Evolutionary conservation across 2,797 vertebrate genomes (phyloP).

Genomic region (Poecilia gillii): DNA sequence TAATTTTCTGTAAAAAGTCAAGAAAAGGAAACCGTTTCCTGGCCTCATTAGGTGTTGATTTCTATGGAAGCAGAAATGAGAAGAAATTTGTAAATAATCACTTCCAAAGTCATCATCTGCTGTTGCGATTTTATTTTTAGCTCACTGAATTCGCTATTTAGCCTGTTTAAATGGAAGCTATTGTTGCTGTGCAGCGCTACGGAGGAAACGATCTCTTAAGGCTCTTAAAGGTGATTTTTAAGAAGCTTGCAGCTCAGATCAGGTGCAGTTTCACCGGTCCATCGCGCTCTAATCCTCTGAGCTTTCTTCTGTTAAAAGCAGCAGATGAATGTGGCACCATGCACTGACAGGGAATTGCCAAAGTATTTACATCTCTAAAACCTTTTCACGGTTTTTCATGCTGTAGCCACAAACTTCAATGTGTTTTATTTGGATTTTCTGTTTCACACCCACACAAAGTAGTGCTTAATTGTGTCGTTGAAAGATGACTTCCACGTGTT

Average conservation of each 20-base stretch:
- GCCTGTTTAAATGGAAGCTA: slow-evolving; percentile 32
- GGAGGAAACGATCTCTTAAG: slow-evolving; percentile 34
- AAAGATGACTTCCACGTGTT: background rate
- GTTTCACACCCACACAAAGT: background rate
- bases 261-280: background rate
- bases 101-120: background rate
- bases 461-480: background rate
- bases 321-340: background rate
- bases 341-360: background rate
- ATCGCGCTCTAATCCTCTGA: background rate
- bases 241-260: slow-evolving; percentile 26
- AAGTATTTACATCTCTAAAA: background rate
- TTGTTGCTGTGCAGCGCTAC: slow-evolving; percentile 26
- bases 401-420: background rate
- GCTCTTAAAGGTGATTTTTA: slow-evolving; percentile 35
- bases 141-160: slow-evolving; percentile 25
- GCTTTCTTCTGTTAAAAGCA: slow-evolving; percentile 1
- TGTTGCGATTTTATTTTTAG: slow-evolving; percentile 58
- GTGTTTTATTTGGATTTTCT: background rate
- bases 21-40: background rate
- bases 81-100: background rate
- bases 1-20: background rate
- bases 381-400: background rate
- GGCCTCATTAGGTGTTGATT: background rate
- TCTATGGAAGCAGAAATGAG: background rate